Conservation (phyloP, 2,888 invertebrate genomes). For the Eristalis pertinax region DNA sequence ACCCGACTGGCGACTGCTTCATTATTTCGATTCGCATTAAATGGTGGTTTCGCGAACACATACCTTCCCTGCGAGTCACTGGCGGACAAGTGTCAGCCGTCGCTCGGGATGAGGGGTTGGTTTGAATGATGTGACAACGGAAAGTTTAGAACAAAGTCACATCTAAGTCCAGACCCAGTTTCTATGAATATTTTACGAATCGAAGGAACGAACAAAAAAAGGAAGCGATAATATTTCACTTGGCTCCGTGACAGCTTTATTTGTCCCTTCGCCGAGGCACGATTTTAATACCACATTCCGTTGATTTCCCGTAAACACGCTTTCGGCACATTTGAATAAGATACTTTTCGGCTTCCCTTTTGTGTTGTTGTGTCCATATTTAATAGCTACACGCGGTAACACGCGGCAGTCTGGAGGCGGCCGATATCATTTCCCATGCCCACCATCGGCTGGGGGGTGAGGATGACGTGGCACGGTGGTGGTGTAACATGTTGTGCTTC, state of each 20-base stretch:
- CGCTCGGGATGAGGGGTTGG: background rate
- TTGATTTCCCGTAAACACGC: slow-evolving; percentile 41
- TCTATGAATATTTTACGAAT: slow-evolving; percentile 53
- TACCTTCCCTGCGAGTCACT: background rate
- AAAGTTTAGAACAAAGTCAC: slow-evolving; percentile 30
- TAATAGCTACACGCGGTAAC: slow-evolving; percentile 25
- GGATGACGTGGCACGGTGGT: background rate
- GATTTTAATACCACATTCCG: slow-evolving; percentile 9
- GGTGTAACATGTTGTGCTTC: slow-evolving; percentile 33
- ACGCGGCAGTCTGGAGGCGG: slow-evolving; percentile 4
- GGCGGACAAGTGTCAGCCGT: slow-evolving; percentile 14
- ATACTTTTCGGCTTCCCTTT: slow-evolving; percentile 20
- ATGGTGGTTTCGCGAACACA: background rate
- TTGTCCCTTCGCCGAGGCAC: background rate
- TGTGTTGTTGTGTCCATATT: slow-evolving; percentile 36
- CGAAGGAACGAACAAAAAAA: background rate
- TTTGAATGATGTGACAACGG: slow-evolving; percentile 34
- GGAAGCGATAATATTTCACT: slow-evolving; percentile 22
- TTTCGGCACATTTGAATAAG: slow-evolving; percentile 51
- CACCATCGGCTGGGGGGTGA: background rate
- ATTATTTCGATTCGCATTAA: slow-evolving; percentile 18
- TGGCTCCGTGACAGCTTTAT: slow-evolving; percentile 27
- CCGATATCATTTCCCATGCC: slow-evolving; percentile 29
- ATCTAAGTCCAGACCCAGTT: slow-evolving; percentile 9
- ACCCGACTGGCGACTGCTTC: slow-evolving; percentile 18